phyloP scores from a whole-genome alignment of 2,113 vertebrate species.

The Vimba vimba region DNA sequence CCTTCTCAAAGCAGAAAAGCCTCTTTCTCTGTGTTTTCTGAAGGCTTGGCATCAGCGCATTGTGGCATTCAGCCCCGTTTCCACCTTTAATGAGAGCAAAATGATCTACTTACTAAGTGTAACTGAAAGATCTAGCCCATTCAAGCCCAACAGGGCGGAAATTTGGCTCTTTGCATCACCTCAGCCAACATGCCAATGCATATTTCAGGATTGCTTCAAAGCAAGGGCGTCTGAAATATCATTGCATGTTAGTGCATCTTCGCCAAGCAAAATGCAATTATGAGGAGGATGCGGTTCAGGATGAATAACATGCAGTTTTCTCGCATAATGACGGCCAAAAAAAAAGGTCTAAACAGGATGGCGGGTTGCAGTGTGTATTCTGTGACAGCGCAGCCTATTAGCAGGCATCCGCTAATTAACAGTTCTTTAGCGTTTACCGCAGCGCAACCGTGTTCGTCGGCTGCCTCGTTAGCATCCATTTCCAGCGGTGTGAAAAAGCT shows the following conservation, averaged over 20 bases:
- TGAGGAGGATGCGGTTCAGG: background rate
- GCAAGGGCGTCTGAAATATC: background rate
- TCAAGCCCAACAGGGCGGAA: constrained; percentile 9
- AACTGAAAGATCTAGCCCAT: constrained; percentile 44
- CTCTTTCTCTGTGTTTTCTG: background rate
- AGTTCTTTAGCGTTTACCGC: constrained; percentile 47
- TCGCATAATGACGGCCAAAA: constrained; percentile 21
- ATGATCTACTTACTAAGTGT: constrained; percentile 36
- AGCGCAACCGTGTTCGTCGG: constrained; percentile 6
- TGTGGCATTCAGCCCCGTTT: constrained; percentile 20
- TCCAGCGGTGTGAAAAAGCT: constrained; percentile 44
- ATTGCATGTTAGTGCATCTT: background rate
- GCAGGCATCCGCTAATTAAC: constrained; percentile 55
- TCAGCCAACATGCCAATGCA: constrained; percentile 12
- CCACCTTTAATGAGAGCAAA: constrained; percentile 47
- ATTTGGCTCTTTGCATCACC: constrained; percentile 14
- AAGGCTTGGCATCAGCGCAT: background rate
- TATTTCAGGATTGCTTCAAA: constrained; percentile 36
- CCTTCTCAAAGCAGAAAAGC: constrained; percentile 29
- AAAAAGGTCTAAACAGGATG: constrained; percentile 18
- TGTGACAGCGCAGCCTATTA: constrained; percentile 48
- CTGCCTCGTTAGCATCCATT: constrained; percentile 53
- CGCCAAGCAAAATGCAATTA: constrained; percentile 31
- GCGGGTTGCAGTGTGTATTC: constrained; percentile 17
- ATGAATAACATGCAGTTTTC: constrained; percentile 13